Percentiles rank a stretch among this genome's conserved stretches.
These are phyloP conservation scores for Hirtodrosophila cameraria DNA, from an alignment of 2,888 invertebrate species.

Conservation along the genomic window DNA sequence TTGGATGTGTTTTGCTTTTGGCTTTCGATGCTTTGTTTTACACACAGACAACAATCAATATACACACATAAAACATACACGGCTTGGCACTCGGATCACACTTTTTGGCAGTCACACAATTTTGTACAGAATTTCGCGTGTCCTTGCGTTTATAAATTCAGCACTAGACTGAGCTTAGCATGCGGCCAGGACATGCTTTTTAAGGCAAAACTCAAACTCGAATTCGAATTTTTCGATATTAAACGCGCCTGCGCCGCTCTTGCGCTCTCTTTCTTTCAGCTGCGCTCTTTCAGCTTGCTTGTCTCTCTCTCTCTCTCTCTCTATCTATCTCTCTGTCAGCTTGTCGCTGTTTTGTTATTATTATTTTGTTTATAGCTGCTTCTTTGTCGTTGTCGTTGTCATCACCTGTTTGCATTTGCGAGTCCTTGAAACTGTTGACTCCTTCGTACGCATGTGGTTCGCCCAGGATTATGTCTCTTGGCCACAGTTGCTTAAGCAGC, in stretches of 20 bases:
- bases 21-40: no score
- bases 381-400: constrained; percentile 69
- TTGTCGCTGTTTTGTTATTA: constrained; percentile 58
- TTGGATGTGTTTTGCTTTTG: constrained; percentile 24
- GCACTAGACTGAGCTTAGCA: constrained; percentile 75
- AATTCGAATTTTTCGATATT: constrained; percentile 63
- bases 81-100: constrained; percentile 53
- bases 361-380: constrained; percentile 73
- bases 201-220: constrained; percentile 36
- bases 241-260: constrained; percentile 47
- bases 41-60: no score
- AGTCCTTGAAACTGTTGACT: constrained; percentile 79
- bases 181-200: constrained; percentile 70
- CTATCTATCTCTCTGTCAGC: constrained; percentile 3
- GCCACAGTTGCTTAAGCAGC: constrained; percentile 50
- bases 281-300: constrained; percentile 9
- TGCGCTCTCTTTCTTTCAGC: constrained; percentile 3
- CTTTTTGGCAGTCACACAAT: constrained; percentile 27
- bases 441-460: constrained; percentile 49
- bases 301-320: constrained; percentile 11
- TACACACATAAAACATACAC: constrained; percentile 11
- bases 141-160: constrained; percentile 71
- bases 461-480: constrained; percentile 49
- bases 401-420: constrained; percentile 80
- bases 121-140: constrained; percentile 46